Evolutionary conservation across 2,888 invertebrate species (phyloP).

Genomic region (Chymomyza caudatula): DNA sequence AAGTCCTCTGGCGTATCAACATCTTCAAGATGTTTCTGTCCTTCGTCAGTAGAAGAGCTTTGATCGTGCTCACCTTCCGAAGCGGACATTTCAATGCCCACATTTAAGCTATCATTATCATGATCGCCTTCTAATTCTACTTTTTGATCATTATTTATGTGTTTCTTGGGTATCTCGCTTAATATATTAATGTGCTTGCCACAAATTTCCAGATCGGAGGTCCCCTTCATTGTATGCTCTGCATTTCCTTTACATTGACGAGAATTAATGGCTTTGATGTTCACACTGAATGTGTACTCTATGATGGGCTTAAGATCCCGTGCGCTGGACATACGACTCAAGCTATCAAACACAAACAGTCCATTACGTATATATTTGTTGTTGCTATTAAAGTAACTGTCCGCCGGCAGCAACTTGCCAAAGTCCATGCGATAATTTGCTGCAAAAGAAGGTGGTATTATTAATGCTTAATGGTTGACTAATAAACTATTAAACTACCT

Average conservation of each 20-base stretch:
- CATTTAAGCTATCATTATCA: slow-evolving; percentile 30
- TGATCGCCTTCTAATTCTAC: not conserved
- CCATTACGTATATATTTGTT: slow-evolving; percentile 36
- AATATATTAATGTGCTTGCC: not conserved
- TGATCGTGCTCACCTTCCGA: slow-evolving; percentile 30
- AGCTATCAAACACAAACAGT: slow-evolving; percentile 54
- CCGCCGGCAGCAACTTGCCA: slow-evolving; percentile 53
- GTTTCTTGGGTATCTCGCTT: not conserved
- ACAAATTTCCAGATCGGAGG: slow-evolving; percentile 10
- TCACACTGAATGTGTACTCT: slow-evolving; percentile 62
- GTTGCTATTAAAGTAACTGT: slow-evolving; percentile 47
- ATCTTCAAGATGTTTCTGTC: not conserved
- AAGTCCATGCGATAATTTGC: slow-evolving; percentile 70
- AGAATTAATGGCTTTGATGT: slow-evolving; percentile 48
- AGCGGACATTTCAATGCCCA: slow-evolving; percentile 46
- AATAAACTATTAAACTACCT: slow-evolving; percentile 54
- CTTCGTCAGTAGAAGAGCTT: not conserved
- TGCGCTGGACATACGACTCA: slow-evolving; percentile 43
- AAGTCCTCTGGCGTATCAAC: not conserved
- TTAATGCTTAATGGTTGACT: not conserved
- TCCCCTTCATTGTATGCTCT: not conserved
- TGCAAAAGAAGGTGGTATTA: slow-evolving; percentile 12
- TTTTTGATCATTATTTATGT: not conserved
- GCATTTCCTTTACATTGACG: slow-evolving; percentile 6
- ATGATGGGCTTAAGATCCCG: slow-evolving; percentile 58